Evolutionary conservation across 2,888 invertebrate species (phyloP).

Genomic region (Drosophila flavopinicola): DNA sequence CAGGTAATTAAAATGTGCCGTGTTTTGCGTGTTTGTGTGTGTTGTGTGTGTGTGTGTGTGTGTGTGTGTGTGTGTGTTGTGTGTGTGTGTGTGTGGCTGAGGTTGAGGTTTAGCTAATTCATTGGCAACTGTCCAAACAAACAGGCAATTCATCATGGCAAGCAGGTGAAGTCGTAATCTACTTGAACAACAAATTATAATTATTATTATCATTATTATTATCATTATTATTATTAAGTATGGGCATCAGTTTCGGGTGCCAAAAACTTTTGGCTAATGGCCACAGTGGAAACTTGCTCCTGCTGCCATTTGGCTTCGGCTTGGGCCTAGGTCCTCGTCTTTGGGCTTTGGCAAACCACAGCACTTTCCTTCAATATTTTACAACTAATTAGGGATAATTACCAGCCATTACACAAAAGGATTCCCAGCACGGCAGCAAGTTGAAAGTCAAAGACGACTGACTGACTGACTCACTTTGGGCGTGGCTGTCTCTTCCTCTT

Average conservation of each 20-base stretch:
- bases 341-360: constrained; percentile 15
- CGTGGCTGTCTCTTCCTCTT: not conserved
- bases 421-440: constrained; percentile 9
- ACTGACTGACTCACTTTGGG: constrained; percentile 8
- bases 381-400: constrained; percentile 51
- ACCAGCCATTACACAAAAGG: constrained; percentile 40
- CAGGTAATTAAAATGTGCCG: constrained; percentile 5
- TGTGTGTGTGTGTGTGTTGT: too few species aligned
- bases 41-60: not conserved
- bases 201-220: constrained; percentile 4
- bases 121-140: not conserved
- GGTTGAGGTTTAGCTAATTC: not conserved
- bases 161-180: constrained; percentile 11
- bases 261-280: constrained; percentile 29
- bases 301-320: too few species aligned
- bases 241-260: constrained; percentile 2
- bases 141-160: constrained; percentile 11
- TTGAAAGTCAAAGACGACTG: constrained; percentile 11
- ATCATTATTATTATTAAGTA: constrained; percentile 8
- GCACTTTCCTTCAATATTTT: constrained; percentile 42
- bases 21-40: not conserved
- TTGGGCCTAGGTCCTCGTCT: not conserved
- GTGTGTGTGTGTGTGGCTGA: too few species aligned
- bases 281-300: constrained; percentile 17
- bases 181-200: constrained; percentile 9